Conservation (phyloP, 2,888 invertebrate species). For the Linnaemya tessellans region DNA sequence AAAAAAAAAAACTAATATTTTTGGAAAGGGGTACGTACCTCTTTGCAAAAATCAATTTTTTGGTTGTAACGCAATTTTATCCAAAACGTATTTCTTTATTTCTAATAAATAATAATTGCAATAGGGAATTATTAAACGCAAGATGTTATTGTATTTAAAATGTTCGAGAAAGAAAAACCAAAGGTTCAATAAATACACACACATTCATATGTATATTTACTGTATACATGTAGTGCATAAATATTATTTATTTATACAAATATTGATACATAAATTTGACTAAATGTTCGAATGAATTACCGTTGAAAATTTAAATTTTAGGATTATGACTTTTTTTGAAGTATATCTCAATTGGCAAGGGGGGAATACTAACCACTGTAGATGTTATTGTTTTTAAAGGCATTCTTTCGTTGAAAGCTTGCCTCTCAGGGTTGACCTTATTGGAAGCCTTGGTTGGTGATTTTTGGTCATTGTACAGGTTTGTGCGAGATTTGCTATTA, state of each 20-base stretch:
- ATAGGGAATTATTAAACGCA: too few relatives aligned
- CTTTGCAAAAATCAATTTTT: too few relatives aligned
- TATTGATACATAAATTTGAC: constrained; percentile 33
- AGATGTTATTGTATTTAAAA: too few relatives aligned
- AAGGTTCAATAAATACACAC: not conserved
- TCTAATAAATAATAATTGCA: too few relatives aligned
- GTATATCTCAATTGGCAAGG: constrained; percentile 69
- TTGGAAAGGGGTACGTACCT: too few relatives aligned
- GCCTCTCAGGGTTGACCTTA: not conserved
- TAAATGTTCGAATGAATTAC: constrained; percentile 34
- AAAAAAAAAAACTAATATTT: too few relatives aligned
- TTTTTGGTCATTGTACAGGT: constrained; percentile 3
- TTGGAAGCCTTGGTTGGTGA: not conserved
- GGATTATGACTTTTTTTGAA: constrained; percentile 64
- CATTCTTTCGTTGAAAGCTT: constrained; percentile 1
- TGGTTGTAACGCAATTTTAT: too few relatives aligned
- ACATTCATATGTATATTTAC: not conserved
- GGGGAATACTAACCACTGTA: constrained; percentile 46
- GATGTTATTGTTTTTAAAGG: constrained; percentile 33
- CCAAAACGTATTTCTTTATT: too few relatives aligned
- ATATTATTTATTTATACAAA: not conserved
- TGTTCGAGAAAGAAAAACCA: too few relatives aligned
- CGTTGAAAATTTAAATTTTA: constrained; percentile 47
- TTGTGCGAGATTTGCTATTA: constrained; percentile 49
- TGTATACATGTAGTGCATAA: not conserved